Evolutionary conservation across 2,888 invertebrate species (phyloP).

Genomic region (Agrochola macilenta): DNA sequence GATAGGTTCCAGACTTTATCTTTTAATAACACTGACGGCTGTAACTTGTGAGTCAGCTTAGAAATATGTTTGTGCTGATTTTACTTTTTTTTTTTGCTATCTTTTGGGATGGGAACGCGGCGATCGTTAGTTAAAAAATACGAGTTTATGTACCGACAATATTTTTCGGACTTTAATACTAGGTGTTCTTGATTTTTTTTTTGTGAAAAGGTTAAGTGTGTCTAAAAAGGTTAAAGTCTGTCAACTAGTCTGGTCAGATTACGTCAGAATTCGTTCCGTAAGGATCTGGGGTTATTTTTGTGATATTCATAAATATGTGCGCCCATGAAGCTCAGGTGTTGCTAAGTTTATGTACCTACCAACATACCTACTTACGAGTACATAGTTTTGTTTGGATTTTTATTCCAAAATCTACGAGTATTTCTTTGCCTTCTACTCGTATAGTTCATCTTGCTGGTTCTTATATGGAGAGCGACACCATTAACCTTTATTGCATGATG

Average conservation of each 20-base stretch:
- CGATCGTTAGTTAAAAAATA: slow-evolving; percentile 35
- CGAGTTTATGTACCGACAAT: slow-evolving; percentile 4
- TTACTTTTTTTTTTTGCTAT: slow-evolving; percentile 28
- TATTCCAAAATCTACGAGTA: background rate
- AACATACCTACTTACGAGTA: too few relatives aligned
- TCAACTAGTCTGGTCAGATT: background rate
- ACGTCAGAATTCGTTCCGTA: background rate
- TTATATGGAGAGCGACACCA: background rate
- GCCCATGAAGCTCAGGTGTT: slow-evolving; percentile 1
- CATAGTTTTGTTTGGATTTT: background rate
- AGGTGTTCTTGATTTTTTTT: background rate
- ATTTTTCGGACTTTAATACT: slow-evolving; percentile 30
- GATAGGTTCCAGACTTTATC: slow-evolving; percentile 67
- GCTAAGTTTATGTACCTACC: background rate
- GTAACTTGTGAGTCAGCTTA: slow-evolving; percentile 70
- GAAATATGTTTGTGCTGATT: slow-evolving; percentile 59
- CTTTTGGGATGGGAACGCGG: slow-evolving; percentile 2
- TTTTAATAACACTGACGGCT: slow-evolving; percentile 54
- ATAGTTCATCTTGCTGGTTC: background rate
- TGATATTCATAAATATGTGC: background rate
- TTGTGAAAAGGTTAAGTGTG: background rate
- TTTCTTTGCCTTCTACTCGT: background rate
- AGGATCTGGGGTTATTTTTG: background rate
- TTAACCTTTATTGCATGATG: background rate
- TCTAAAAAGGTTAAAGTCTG: background rate